phyloP scores from a whole-genome alignment of 2,113 vertebrate genomes.

The Myiagra hebetior region DNA sequence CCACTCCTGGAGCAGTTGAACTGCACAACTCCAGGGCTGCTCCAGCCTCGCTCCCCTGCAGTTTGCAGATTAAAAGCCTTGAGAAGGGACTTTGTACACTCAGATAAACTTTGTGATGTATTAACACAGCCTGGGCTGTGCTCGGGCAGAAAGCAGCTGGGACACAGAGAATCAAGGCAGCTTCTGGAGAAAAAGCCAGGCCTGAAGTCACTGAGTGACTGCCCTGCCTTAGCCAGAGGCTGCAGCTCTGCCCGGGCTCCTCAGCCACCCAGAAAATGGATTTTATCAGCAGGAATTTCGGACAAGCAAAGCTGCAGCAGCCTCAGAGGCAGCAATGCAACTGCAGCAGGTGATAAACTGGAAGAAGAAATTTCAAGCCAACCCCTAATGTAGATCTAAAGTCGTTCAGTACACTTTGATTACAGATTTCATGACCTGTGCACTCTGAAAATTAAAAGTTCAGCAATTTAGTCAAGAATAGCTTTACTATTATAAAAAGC shows the following conservation, averaged over 20 bases:
- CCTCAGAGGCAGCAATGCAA: neutral
- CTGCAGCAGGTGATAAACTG: neutral
- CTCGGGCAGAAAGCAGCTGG: neutral
- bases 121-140: neutral
- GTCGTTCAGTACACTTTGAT: neutral
- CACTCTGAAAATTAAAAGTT: conserved; percentile 20
- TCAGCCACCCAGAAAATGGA: neutral
- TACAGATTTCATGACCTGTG: neutral
- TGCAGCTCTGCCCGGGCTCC: neutral
- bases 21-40: neutral
- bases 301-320: neutral
- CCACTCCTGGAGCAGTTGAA: neutral
- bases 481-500: conserved; percentile 50
- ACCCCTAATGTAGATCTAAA: neutral
- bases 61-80: neutral
- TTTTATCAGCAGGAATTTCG: neutral
- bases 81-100: neutral
- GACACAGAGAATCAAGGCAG: neutral
- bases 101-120: neutral
- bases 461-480: neutral
- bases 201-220: neutral
- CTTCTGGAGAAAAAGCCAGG: neutral
- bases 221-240: neutral
- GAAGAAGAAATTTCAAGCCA: neutral
- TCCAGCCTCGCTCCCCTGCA: neutral